phyloP scores from a whole-genome alignment of 2,888 invertebrate genomes.

The Cephus pygmeus region DNA sequence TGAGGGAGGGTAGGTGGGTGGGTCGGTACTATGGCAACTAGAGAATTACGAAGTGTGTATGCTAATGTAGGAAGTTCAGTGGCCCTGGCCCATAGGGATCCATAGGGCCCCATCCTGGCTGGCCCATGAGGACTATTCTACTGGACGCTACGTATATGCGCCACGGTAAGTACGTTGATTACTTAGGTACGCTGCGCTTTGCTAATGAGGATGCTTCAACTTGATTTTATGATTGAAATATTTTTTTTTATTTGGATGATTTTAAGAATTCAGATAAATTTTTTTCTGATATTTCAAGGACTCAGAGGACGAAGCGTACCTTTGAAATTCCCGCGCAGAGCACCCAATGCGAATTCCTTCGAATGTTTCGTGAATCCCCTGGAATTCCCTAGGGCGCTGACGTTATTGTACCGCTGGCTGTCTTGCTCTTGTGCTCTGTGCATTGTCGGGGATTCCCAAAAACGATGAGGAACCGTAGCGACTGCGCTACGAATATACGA shows the following conservation, averaged over 20 bases:
- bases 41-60: constrained; percentile 7
- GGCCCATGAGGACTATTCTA: background rate
- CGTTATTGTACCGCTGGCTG: background rate
- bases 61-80: constrained; percentile 9
- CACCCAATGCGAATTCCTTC: background rate
- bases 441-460: too few species aligned
- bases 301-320: background rate
- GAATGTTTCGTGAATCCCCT: background rate
- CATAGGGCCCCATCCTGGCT: background rate
- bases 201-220: background rate
- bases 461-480: background rate
- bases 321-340: background rate
- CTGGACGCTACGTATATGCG: background rate
- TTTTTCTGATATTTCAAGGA: background rate
- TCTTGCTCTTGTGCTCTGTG: too few species aligned
- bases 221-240: background rate
- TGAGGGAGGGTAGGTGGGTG: background rate
- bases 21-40: background rate
- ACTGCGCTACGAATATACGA: background rate
- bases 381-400: background rate
- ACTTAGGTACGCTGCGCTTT: background rate
- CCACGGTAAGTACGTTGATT: background rate
- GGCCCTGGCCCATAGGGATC: constrained; percentile 10
- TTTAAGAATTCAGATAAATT: background rate
- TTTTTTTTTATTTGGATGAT: background rate